Evolutionary conservation across 2,113 vertebrate genomes (phyloP).

Genomic region (Barbus barbus): DNA sequence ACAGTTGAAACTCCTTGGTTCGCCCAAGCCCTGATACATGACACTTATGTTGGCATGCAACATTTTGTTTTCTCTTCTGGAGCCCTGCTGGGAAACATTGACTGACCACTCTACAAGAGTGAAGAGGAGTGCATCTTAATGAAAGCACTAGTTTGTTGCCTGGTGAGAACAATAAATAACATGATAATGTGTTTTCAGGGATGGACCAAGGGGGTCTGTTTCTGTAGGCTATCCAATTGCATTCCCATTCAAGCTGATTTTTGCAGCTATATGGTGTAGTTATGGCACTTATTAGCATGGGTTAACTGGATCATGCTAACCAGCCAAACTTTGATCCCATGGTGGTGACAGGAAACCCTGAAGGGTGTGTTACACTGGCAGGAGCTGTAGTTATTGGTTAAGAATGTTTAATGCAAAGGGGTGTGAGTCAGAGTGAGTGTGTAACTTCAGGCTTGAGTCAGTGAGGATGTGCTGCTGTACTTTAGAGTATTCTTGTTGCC

Average conservation of each 20-base stretch:
- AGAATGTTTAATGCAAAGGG: slow-evolving; percentile 28
- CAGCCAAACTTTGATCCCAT: background rate
- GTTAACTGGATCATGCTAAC: background rate
- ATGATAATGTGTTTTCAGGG: background rate
- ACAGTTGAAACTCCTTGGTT: background rate
- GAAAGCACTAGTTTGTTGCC: slow-evolving; percentile 31
- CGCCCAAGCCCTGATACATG: background rate
- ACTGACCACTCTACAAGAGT: background rate
- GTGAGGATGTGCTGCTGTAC: background rate
- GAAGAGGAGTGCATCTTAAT: background rate
- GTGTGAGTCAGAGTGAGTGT: slow-evolving; percentile 22
- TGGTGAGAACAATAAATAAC: slow-evolving; percentile 24
- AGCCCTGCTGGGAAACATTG: background rate
- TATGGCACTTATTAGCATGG: background rate
- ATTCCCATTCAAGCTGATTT: background rate
- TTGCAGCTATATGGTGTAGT: background rate
- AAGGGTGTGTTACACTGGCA: background rate
- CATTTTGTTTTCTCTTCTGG: background rate
- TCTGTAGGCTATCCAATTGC: background rate
- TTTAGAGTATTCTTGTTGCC: background rate
- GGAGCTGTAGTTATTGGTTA: background rate
- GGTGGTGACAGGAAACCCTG: background rate
- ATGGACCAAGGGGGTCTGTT: background rate
- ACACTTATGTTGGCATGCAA: background rate
- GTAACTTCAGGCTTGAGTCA: background rate